Base-by-base conservation (phyloP, 2,888 invertebrate species). In the Zhuqinia jingwanae region DNA sequence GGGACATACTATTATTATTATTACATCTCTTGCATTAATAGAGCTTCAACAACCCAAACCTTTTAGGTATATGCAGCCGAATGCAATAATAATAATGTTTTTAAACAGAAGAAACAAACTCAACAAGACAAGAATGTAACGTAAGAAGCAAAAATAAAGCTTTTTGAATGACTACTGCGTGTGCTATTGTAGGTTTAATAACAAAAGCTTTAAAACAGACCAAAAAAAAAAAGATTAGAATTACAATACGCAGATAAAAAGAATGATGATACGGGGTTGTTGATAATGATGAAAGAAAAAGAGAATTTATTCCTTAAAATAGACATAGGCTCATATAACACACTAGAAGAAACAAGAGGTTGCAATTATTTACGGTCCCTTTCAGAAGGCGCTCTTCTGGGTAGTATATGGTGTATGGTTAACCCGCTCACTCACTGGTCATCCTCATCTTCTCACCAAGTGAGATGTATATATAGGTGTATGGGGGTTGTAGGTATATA, bases 321-420 rank as follows among this genome's bases (percentile, higher is more conserved):
- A 78, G 42, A 68, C 77, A 36, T 17, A 68, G 13, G 20, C 36
- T 36, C 36, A 65, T 36, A 42, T n/a, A 36, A 63, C 17, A 63
- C 17, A 36, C 22, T 17, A 58, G 84, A 77, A 60, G 68, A 77
- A 63, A 77, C 47, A 79, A 70, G 70, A 70, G 79, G 73, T 60
- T 79, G 85, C 73, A 85, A 85, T 85, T 85, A 79, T 85, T 85
- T 85, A 85, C 85, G 85, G 85, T 85, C 85, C 85, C 85, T 85
- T 85, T 85, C 85, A 79, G 78, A 85, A 79, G 79, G 79, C 77
- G 77, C 68, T 68, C 36, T 36, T 36, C n/a, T n/a, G n/a, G n/a
- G n/a, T n/a, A 8, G 36, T 36, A 68, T 45, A 15, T n/a, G n/a
- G n/a, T n/a, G 63, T 79, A 85, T 85, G 85, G 85, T 85, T 85